These are phyloP conservation scores for Halcyon badia DNA, from an alignment of 2,797 vertebrate species.

Conservation along the genomic window DNA sequence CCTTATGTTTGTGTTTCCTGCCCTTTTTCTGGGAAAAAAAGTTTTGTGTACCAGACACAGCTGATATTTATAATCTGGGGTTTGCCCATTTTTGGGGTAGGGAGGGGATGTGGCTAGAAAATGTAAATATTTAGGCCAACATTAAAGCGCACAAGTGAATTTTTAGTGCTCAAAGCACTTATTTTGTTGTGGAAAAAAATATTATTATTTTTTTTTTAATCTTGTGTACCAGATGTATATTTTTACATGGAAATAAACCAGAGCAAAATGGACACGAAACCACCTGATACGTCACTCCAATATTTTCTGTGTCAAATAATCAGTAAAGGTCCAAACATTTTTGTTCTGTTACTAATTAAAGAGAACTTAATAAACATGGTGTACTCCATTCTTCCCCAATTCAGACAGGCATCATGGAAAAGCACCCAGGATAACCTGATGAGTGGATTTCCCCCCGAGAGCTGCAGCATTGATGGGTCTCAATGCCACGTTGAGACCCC, in stretches of 20 bases:
- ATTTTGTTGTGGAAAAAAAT: slow-evolving; percentile 8
- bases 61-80: slow-evolving; percentile 38
- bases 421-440: neutral
- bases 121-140: slow-evolving; percentile 30
- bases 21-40: neutral
- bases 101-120: slow-evolving; percentile 12
- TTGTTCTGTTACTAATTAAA: slow-evolving; percentile 48
- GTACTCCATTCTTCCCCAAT: neutral
- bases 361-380: neutral
- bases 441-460: neutral
- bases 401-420: neutral
- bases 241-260: slow-evolving; percentile 63
- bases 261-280: neutral
- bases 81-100: neutral
- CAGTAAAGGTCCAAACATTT: neutral
- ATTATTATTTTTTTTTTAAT: slow-evolving; percentile 29
- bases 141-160: slow-evolving; percentile 1
- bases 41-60: neutral
- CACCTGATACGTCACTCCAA: neutral
- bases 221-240: slow-evolving; percentile 53
- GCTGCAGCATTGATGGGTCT: neutral
- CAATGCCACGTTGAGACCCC: neutral
- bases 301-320: neutral
- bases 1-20: neutral
- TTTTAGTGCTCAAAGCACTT: slow-evolving; percentile 48